Evolutionary conservation across 2,113 vertebrate genomes (phyloP).

Genomic region (Anguilla japonica): DNA sequence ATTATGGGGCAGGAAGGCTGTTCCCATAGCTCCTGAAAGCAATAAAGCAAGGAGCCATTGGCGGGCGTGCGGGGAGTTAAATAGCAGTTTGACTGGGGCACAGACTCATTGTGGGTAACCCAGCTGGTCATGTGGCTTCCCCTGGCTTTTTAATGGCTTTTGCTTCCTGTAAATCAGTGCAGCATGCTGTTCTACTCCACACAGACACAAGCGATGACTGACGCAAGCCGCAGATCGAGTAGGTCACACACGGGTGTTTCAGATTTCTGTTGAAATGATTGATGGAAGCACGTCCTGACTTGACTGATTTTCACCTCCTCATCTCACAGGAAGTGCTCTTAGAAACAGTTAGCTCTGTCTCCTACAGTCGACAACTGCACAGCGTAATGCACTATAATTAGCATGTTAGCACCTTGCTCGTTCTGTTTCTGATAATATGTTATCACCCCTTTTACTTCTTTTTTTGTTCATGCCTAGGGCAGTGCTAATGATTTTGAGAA

Average conservation of each 20-base stretch:
- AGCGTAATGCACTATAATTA: no score
- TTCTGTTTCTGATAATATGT: no score
- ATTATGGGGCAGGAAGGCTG: constrained; percentile 1
- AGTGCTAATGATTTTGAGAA: no score
- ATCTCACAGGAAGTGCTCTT: no score
- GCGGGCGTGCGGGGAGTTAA: constrained; percentile 62
- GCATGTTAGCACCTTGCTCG: no score
- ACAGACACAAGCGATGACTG: not conserved
- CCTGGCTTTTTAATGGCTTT: constrained; percentile 52
- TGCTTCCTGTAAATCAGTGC: constrained; percentile 34
- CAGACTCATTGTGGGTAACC: constrained; percentile 40
- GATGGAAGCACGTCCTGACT: not conserved
- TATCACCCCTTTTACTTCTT: no score
- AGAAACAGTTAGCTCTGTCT: no score
- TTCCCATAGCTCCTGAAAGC: not conserved
- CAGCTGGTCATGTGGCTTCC: constrained; percentile 28
- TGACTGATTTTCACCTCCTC: no score
- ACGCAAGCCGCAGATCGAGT: not conserved
- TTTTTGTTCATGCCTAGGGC: no score
- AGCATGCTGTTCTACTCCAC: not conserved
- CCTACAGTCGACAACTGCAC: no score
- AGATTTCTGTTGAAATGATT: not conserved
- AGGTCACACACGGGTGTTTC: not conserved
- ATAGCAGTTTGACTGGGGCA: constrained; percentile 44
- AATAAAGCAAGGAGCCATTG: constrained; percentile 48